Evolutionary conservation across 2,888 invertebrate species (phyloP).

Genomic region (Danaus chrysippus): DNA sequence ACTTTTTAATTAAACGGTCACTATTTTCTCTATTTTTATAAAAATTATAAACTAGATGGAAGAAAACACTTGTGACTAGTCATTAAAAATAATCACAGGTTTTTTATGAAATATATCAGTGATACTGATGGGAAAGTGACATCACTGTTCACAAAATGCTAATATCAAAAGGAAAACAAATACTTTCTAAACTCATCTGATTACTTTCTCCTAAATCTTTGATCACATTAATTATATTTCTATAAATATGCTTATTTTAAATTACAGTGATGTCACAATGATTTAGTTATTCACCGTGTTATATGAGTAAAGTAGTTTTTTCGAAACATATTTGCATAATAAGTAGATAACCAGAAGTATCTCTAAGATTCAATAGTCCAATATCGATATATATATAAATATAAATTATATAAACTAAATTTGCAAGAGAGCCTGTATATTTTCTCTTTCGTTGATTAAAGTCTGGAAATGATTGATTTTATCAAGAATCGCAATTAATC

Average conservation of each 20-base stretch:
- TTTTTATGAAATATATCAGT: constrained; percentile 35
- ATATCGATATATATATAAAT: not conserved
- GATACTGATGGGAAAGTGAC: constrained; percentile 60
- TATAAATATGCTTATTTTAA: no score
- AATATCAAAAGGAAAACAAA: constrained; percentile 67
- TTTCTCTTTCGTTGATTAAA: not conserved
- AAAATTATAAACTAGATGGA: no score
- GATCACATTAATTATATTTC: no score
- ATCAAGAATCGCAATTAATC: not conserved
- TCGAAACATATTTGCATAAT: not conserved
- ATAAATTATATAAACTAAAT: not conserved
- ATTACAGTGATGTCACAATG: no score
- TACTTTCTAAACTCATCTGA: constrained; percentile 68
- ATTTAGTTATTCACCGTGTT: no score
- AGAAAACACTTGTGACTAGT: no score
- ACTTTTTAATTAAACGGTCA: no score
- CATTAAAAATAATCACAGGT: no score
- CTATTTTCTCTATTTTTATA: no score
- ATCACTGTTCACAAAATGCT: constrained; percentile 62
- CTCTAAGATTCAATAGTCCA: not conserved
- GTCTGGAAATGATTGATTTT: not conserved
- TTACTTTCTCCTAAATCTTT: constrained; percentile 56
- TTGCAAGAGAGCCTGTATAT: not conserved
- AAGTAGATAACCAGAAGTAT: no score
- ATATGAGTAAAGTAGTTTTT: constrained; percentile 5